A percentile compares a stretch with the other conserved stretches of the same genome.
Evolutionary conservation across 1,140 invertebrate genomes (phyloP).

Genomic region (Cylas formicarius): DNA sequence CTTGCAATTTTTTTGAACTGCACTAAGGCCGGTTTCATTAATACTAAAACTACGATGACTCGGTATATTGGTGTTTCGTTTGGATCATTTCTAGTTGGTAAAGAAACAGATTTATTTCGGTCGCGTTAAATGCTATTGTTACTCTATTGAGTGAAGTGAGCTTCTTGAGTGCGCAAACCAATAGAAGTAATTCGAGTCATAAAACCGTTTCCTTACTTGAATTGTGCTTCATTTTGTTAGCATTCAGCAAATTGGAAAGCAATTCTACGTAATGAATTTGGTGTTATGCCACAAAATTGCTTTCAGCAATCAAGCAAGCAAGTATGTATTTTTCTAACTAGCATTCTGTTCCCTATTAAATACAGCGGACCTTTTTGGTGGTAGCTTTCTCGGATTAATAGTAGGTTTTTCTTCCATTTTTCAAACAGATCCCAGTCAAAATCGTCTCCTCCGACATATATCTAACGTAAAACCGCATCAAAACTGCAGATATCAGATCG

Average conservation of each 20-base stretch:
- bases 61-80: background rate
- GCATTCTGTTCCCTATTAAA: too few relatives aligned
- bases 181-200: background rate
- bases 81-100: slow-evolving; percentile 1
- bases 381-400: too few relatives aligned
- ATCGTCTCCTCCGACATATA: too few relatives aligned
- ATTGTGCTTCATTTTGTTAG: slow-evolving; percentile 1
- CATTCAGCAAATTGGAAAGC: slow-evolving; percentile 1
- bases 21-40: background rate
- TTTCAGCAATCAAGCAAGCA: too few relatives aligned
- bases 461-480: too few relatives aligned
- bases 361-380: too few relatives aligned
- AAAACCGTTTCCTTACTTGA: background rate
- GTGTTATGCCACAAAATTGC: slow-evolving; percentile 4
- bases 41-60: background rate
- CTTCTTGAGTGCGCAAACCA: background rate
- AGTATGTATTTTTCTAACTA: too few relatives aligned
- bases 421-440: too few relatives aligned
- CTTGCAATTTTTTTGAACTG: slow-evolving; percentile 1
- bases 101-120: background rate
- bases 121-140: background rate
- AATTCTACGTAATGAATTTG: background rate
- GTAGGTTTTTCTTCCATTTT: too few relatives aligned
- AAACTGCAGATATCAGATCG: too few relatives aligned
- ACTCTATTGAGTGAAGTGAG: background rate